Evolutionary conservation across 1,140 invertebrate species (phyloP), one percentile per base, ranked within the genome.

Genomic region (Hirudo medicinalis): DNA sequence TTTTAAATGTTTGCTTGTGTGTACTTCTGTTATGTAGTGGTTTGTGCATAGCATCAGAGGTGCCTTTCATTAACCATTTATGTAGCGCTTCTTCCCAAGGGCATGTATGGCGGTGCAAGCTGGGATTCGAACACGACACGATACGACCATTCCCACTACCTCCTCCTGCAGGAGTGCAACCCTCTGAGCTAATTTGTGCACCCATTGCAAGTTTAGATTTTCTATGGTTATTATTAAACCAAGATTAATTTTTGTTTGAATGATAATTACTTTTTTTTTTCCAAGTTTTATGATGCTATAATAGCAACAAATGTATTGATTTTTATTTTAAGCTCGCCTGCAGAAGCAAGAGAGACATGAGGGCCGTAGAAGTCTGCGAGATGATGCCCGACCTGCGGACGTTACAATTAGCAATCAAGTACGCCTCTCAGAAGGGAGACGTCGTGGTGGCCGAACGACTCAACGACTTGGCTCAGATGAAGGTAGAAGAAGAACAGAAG

Each of bases 321-420:
- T 75, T 73, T 32, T 32, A 20, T 43, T 78, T 84, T 83, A 49
- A 92, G 90, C 80, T 91, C 53, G 88, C 91, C 0, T 91, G 89
- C 77, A 86, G 87, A 75, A 88, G 86, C 78, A 91, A 92, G 80
- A 85, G 89, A 55, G 92, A 97, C 76, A 87, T 88, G 75, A 85
- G 93, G 55, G 92, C 91, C 0, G 79, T 92, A 6, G 92, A 96
- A 80, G 83, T 95, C 11, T 90, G 92, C 78, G 87, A 91, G 76
- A 82, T 93, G 76, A 87, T 96, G 79, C 86, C 87, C 19, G 88
- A 89, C 75, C 84, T 87, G 3, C 87, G 88, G 63, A 84, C 92
- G 0, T 79, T 94, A 54, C 88, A 91, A 75, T 82, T 93, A 36
- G 91, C 91, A 5, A 88, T 91, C 6, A 63, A 91, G 76, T 96